Conservation (phyloP, 2,888 invertebrate species). For the Erannis defoliaria region DNA sequence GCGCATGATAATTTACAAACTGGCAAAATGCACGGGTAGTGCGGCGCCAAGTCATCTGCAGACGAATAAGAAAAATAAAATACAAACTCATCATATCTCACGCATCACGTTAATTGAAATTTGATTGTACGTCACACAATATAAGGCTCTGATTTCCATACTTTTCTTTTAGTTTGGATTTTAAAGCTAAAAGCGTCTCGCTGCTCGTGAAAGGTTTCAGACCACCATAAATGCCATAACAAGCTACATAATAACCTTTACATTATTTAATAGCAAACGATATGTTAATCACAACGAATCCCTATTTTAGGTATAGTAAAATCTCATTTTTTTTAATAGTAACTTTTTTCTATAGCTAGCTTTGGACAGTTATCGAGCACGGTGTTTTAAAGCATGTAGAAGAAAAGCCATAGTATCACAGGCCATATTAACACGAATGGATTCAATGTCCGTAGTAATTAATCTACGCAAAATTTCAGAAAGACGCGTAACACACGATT, state of each 20-base stretch:
- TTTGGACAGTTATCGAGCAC: neutral
- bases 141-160: neutral
- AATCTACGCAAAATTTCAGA: neutral
- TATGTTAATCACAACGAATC: slow-evolving; percentile 58
- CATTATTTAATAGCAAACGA: slow-evolving; percentile 53
- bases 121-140: neutral
- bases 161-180: neutral
- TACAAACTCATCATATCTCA: neutral
- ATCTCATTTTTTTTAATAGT: slow-evolving; percentile 28
- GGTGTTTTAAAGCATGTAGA: neutral
- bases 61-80: too few relatives aligned
- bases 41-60: too few relatives aligned
- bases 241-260: slow-evolving; percentile 55
- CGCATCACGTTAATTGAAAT: neutral
- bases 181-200: neutral
- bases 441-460: neutral
- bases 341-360: slow-evolving; percentile 1
- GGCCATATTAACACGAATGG: neutral
- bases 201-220: slow-evolving; percentile 9
- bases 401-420: slow-evolving; percentile 7
- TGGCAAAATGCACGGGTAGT: too few relatives aligned
- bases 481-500: neutral
- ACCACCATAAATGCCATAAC: slow-evolving; percentile 28
- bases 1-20: too few relatives aligned
- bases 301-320: slow-evolving; percentile 20